phyloP scores from a whole-genome alignment of 1,140 invertebrate genomes.

The Schlechtendalia chinensis region DNA sequence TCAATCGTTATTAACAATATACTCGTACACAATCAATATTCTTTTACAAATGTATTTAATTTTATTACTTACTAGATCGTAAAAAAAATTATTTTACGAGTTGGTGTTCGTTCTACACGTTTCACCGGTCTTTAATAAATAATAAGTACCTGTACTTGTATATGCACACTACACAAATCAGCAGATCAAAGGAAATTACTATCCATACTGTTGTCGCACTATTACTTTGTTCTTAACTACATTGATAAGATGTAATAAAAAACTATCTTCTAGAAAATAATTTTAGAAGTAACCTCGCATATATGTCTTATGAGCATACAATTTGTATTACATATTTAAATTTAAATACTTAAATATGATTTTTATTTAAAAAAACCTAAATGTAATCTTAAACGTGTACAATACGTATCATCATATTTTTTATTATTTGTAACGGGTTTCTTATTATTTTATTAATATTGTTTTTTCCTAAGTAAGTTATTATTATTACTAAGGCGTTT shows the following conservation, averaged over 20 bases:
- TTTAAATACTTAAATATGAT: too few species aligned
- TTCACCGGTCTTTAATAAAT: background rate
- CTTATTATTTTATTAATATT: too few species aligned
- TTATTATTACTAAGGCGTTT: background rate
- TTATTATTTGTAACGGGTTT: background rate
- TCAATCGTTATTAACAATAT: background rate
- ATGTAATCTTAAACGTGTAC: background rate
- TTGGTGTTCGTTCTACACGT: background rate
- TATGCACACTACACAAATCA: background rate
- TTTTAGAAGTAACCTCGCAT: too few species aligned
- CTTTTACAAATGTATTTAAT: background rate
- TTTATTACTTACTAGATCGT: conserved; percentile 10
- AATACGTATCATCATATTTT: background rate
- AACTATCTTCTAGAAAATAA: too few species aligned
- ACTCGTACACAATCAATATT: too few species aligned
- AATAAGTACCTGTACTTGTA: too few species aligned
- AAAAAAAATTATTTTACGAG: conserved; percentile 20
- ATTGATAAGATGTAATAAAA: too few species aligned
- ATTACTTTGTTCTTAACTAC: too few species aligned
- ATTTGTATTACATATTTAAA: too few species aligned
- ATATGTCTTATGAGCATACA: too few species aligned
- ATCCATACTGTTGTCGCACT: background rate
- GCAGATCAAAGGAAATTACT: background rate
- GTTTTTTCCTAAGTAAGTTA: too few species aligned
- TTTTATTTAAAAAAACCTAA: too few species aligned